Evolutionary conservation across 2,113 vertebrate genomes (phyloP).

Genomic region (Eira barbara): DNA sequence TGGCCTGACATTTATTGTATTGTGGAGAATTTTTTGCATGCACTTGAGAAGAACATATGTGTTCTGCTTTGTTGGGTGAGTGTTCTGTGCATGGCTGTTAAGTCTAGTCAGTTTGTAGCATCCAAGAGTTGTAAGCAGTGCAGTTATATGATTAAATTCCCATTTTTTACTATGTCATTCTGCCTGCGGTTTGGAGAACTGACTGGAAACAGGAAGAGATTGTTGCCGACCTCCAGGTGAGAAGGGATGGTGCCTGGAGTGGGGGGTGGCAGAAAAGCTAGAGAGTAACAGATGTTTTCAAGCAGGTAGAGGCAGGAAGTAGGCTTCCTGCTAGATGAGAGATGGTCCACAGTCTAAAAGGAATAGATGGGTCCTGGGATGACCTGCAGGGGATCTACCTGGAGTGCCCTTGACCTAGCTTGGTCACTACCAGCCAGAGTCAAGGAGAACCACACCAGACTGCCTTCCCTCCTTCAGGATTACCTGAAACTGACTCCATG

Average conservation of each 20-base stretch:
- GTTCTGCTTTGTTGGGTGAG: neutral
- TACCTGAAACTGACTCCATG: neutral
- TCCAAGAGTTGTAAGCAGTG: neutral
- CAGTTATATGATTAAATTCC: neutral
- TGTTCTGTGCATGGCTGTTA: neutral
- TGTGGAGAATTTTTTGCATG: neutral
- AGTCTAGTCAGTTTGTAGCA: neutral
- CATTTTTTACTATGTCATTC: neutral
- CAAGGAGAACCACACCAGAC: neutral
- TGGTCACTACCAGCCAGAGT: neutral
- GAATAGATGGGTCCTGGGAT: neutral
- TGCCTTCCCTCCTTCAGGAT: neutral
- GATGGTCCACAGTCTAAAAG: neutral
- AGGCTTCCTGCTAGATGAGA: neutral
- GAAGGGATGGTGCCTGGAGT: neutral
- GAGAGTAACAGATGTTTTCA: neutral
- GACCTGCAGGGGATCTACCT: neutral
- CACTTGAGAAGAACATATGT: neutral
- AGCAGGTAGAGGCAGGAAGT: neutral
- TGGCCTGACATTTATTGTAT: neutral
- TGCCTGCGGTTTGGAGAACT: neutral
- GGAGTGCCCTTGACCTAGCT: neutral
- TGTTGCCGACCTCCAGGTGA: neutral
- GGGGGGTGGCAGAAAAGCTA: neutral
- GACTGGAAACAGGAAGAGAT: neutral